These are phyloP conservation scores for Papilio protenor DNA, from an alignment of 2,888 invertebrate species.

Conservation along the genomic window DNA sequence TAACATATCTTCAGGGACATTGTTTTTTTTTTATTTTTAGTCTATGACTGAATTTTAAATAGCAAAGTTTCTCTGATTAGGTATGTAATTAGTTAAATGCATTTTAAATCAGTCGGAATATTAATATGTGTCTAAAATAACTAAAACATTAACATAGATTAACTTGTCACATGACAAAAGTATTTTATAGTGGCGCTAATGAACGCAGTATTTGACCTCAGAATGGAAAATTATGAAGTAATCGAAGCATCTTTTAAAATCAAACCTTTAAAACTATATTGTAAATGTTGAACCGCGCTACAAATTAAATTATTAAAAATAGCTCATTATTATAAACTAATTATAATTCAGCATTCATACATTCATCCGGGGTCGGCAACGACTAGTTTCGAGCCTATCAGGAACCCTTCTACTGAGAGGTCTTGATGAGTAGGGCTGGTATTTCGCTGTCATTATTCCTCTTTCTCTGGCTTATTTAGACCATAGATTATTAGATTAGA, in stretches of 20 bases:
- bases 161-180: slow-evolving; percentile 19
- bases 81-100: neutral
- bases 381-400: too few relatives aligned
- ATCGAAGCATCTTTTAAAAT: neutral
- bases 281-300: too few relatives aligned
- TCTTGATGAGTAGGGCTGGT: too few relatives aligned
- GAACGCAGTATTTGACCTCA: neutral
- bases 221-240: neutral
- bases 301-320: too few relatives aligned
- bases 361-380: too few relatives aligned
- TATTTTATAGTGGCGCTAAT: slow-evolving; percentile 31
- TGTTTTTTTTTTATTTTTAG: neutral
- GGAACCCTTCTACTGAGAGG: too few relatives aligned
- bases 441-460: too few relatives aligned
- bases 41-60: neutral
- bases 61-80: neutral
- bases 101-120: neutral
- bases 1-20: neutral
- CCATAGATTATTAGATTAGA: too few relatives aligned
- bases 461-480: too few relatives aligned
- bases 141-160: slow-evolving; percentile 33
- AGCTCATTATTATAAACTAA: too few relatives aligned
- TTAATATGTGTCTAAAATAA: slow-evolving; percentile 11
- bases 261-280: too few relatives aligned
- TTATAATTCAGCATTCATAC: too few relatives aligned